These are phyloP conservation scores for Nettapus auritus DNA, from an alignment of 2,113 vertebrate genomes.

Conservation along the genomic window DNA sequence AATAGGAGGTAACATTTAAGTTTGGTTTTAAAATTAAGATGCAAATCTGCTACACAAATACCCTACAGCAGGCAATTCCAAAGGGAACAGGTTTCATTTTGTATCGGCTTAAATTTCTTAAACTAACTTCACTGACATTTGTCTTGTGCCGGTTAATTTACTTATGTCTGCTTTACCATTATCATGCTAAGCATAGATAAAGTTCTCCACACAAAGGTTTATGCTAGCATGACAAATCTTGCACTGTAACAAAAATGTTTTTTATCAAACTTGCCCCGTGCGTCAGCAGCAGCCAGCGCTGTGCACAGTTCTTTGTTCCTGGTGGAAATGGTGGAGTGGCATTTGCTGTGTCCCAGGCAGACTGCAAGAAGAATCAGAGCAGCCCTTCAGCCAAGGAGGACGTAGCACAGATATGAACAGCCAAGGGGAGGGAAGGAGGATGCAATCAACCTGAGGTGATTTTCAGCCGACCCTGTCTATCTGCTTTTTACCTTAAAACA, in stretches of 20 bases:
- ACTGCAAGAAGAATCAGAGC: background rate
- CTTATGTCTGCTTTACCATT: background rate
- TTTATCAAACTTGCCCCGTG: background rate
- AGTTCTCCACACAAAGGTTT: conserved; percentile 17
- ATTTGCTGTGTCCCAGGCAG: background rate
- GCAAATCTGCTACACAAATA: conserved; percentile 53
- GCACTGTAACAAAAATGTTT: background rate
- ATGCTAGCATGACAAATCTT: background rate
- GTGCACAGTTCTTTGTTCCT: background rate
- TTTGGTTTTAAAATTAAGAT: conserved; percentile 59
- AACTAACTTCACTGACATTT: conserved; percentile 50
- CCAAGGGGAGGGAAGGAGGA: background rate
- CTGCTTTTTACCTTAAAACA: background rate
- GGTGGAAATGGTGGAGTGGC: background rate
- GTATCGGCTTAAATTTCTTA: conserved; percentile 32
- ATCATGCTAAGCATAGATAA: background rate
- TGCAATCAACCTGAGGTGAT: background rate
- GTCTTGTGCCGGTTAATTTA: conserved; percentile 1
- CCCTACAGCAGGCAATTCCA: background rate
- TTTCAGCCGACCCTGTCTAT: background rate
- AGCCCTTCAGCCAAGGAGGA: background rate
- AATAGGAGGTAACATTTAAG: conserved; percentile 39
- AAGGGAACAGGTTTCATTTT: conserved; percentile 46
- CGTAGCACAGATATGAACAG: background rate
- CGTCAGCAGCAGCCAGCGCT: background rate